These are phyloP conservation scores for Embiotoca jacksoni DNA, from an alignment of 2,113 vertebrate genomes.

Conservation along the genomic window DNA sequence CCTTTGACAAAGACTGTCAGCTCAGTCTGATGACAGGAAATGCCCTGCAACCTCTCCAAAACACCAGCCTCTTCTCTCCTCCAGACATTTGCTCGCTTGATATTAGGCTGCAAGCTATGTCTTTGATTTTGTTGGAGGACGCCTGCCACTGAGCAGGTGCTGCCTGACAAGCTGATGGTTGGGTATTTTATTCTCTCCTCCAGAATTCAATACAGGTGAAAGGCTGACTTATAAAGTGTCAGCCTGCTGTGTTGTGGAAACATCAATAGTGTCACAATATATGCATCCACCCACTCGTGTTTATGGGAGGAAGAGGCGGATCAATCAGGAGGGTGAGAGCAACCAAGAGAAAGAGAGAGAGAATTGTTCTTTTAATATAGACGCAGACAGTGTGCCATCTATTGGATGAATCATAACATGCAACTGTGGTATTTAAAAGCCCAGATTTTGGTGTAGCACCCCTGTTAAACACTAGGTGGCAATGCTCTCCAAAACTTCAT, in stretches of 20 bases:
- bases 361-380: neutral
- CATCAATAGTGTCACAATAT: slow-evolving; percentile 48
- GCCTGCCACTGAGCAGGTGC: slow-evolving; percentile 36
- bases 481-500: slow-evolving; percentile 26
- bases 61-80: slow-evolving; percentile 12
- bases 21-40: slow-evolving; percentile 32
- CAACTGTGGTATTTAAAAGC: neutral
- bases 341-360: neutral
- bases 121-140: slow-evolving; percentile 40
- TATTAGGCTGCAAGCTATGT: slow-evolving; percentile 19
- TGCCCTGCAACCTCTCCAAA: slow-evolving; percentile 43
- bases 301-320: slow-evolving; percentile 22
- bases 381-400: slow-evolving; percentile 72
- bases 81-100: slow-evolving; percentile 21
- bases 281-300: slow-evolving; percentile 40
- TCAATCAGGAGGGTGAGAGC: neutral
- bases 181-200: slow-evolving; percentile 16
- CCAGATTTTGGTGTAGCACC: slow-evolving; percentile 22
- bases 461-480: slow-evolving; percentile 59
- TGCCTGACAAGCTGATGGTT: slow-evolving; percentile 32
- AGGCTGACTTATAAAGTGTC: slow-evolving; percentile 48
- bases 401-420: slow-evolving; percentile 34
- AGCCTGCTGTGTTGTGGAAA: slow-evolving; percentile 35
- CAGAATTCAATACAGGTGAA: slow-evolving; percentile 48
- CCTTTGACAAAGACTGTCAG: slow-evolving; percentile 1